Percentiles rank a stretch among this genome's conserved stretches.
These are phyloP conservation scores for Stichodactyla mertensii DNA, from an alignment of 64 coral and sea anemone species.

Conservation along the genomic window DNA sequence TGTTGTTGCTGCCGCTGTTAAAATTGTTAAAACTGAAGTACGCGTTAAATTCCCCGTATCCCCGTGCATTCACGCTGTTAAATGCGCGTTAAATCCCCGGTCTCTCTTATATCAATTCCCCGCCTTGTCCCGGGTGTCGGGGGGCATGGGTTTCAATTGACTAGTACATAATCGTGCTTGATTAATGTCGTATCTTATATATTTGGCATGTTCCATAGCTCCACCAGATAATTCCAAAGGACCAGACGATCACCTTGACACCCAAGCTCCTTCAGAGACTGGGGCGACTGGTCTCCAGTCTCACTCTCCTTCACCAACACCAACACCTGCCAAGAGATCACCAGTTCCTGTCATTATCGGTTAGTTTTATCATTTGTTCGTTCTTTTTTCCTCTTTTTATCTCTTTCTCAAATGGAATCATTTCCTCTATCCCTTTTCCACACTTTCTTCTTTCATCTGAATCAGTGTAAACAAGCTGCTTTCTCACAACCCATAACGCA, in stretches of 20 bases:
- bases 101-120: too few relatives aligned
- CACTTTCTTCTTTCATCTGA: background rate
- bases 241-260: background rate
- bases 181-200: background rate
- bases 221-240: background rate
- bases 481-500: too few relatives aligned
- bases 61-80: too few relatives aligned
- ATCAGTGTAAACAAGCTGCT: background rate
- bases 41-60: too few relatives aligned
- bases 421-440: background rate
- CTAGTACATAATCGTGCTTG: too few relatives aligned
- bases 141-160: too few relatives aligned
- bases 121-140: too few relatives aligned
- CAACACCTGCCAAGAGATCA: background rate
- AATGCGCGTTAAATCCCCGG: too few relatives aligned
- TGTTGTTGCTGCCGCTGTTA: too few relatives aligned
- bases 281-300: constrained; percentile 23
- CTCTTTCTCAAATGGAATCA: background rate
- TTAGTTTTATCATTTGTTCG: background rate
- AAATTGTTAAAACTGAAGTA: too few relatives aligned
- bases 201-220: background rate
- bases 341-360: background rate
- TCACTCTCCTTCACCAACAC: constrained; percentile 14
- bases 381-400: background rate
- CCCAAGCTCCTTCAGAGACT: constrained; percentile 9